phyloP scores from a whole-genome alignment of 1,140 invertebrate genomes.

The Zaprionus nigranus region DNA sequence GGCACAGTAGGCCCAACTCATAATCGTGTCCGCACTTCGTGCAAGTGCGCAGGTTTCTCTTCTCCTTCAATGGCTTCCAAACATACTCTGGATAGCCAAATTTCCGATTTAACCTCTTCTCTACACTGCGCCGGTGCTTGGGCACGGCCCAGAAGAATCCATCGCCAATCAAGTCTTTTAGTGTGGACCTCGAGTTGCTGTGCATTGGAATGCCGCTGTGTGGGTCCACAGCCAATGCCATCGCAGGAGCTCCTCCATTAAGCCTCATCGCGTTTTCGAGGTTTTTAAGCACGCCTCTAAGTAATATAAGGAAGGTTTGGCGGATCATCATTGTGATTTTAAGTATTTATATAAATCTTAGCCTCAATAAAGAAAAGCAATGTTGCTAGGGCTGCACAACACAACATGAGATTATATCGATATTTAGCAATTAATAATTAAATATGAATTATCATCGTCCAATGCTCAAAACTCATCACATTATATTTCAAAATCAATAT shows the following conservation, averaged over 20 bases:
- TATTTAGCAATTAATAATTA: neutral
- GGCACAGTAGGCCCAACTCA: conserved; percentile 90
- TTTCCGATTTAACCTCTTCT: conserved; percentile 89
- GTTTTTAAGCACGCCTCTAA: conserved; percentile 52
- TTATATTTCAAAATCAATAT: neutral
- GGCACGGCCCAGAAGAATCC: conserved; percentile 94
- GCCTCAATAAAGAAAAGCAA: conserved; percentile 15
- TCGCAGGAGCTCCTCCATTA: conserved; percentile 51
- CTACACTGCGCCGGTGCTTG: conserved; percentile 89
- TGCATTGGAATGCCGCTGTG: conserved; percentile 8
- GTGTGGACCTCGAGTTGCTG: conserved; percentile 70
- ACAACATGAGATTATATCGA: neutral
- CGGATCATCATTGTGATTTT: conserved; percentile 48
- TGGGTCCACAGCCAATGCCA: conserved; percentile 53
- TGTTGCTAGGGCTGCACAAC: neutral
- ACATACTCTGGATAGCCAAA: conserved; percentile 88
- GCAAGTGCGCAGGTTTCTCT: conserved; percentile 91
- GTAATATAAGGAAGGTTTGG: conserved; percentile 57
- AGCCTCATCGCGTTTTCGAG: conserved; percentile 53
- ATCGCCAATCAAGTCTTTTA: conserved; percentile 89
- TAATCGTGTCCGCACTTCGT: conserved; percentile 92
- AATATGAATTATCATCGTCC: neutral
- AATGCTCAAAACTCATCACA: neutral
- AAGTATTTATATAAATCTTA: conserved; percentile 54
- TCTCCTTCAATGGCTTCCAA: conserved; percentile 89